These are phyloP conservation scores for Macrosteles quadrilineatus DNA, from an alignment of 1,140 invertebrate species.

Conservation along the genomic window DNA sequence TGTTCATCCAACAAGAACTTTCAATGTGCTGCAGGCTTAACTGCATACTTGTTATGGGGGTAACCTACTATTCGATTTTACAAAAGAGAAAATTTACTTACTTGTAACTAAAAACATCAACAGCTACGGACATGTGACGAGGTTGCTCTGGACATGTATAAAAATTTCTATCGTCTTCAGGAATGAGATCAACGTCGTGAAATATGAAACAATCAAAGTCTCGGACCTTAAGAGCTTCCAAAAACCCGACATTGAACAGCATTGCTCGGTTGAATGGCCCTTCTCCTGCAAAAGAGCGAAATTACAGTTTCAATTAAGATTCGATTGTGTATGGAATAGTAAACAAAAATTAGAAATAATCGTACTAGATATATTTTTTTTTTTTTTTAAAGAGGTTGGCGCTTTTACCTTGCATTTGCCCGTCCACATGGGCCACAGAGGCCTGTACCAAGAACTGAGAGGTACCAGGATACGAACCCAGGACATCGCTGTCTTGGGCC, in stretches of 20 bases:
- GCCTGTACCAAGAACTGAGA: no score
- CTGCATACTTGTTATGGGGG: no score
- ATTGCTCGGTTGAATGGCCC: conserved; percentile 87
- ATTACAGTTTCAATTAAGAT: conserved; percentile 23
- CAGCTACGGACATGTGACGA: conserved; percentile 91
- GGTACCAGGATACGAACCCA: no score
- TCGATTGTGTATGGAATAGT: background rate
- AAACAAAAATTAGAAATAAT: conserved; percentile 6
- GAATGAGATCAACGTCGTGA: conserved; percentile 93
- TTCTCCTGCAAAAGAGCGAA: conserved; percentile 54
- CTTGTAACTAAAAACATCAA: conserved; percentile 61
- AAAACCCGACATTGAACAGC: conserved; percentile 94
- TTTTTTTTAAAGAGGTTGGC: no score
- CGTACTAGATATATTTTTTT: background rate
- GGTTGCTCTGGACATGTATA: conserved; percentile 91
- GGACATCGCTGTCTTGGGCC: no score
- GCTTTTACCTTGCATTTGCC: no score
- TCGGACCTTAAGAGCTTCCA: conserved; percentile 76
- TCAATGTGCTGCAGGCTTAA: no score
- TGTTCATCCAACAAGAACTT: no score
- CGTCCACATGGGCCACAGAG: no score
- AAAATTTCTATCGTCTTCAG: conserved; percentile 88
- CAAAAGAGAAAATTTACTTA: background rate
- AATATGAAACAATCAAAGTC: conserved; percentile 91
- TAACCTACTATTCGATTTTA: no score